Evolutionary conservation across 2,888 invertebrate species (phyloP).

Genomic region (Morinoia aosen): DNA sequence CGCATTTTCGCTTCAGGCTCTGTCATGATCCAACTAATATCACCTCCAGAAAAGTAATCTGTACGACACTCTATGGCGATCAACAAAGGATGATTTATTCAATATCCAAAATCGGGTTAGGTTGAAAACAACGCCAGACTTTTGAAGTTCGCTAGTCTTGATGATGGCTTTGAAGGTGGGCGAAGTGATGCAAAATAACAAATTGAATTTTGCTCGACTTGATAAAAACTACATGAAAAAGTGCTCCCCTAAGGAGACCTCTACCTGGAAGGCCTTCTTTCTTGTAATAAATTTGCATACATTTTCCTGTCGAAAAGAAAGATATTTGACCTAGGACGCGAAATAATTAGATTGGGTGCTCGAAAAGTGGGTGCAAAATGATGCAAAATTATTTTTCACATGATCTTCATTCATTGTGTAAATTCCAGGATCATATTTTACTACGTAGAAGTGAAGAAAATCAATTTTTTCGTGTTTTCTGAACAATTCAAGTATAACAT

Average conservation of each 20-base stretch:
- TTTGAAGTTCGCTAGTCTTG: background rate
- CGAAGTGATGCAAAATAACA: conserved; percentile 28
- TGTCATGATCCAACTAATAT: background rate
- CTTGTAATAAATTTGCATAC: background rate
- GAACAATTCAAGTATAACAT: background rate
- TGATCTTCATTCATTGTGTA: background rate
- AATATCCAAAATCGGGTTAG: background rate
- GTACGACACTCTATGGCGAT: background rate
- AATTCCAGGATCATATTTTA: background rate
- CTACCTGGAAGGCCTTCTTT: background rate
- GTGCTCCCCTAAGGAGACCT: background rate
- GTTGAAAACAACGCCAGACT: background rate
- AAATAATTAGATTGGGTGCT: background rate
- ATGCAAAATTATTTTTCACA: background rate
- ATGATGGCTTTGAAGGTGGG: conserved; percentile 8
- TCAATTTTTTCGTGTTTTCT: background rate
- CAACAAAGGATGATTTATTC: background rate
- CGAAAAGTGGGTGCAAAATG: background rate
- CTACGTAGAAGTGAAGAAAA: background rate
- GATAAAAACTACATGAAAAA: background rate
- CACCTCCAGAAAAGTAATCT: background rate
- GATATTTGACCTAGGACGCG: background rate
- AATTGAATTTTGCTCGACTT: conserved; percentile 7
- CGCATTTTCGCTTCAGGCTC: background rate
- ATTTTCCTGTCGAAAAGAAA: background rate